These are phyloP conservation scores for Panopea generosa DNA, from an alignment of 2,888 invertebrate species.

Conservation along the genomic window DNA sequence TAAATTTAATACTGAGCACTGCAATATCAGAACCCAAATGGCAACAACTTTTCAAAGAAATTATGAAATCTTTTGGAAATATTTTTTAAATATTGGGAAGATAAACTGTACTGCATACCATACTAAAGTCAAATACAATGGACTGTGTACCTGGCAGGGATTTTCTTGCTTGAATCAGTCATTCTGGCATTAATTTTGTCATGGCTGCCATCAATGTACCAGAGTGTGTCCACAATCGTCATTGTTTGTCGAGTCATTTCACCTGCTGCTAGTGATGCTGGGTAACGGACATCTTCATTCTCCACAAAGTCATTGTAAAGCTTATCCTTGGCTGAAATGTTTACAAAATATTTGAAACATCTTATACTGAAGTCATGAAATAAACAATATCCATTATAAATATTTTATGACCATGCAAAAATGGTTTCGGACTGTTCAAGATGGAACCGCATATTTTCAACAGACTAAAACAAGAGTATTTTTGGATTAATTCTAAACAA, in stretches of 20 bases:
- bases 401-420: no score
- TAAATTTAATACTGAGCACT: conserved; percentile 6
- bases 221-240: conserved; percentile 7
- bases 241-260: conserved; percentile 5
- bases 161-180: conserved; percentile 5
- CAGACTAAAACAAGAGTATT: no score
- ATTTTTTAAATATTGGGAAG: conserved; percentile 5
- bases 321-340: no score
- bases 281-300: conserved; percentile 4
- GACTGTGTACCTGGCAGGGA: conserved; percentile 6
- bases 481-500: no score
- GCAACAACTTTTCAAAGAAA: neutral
- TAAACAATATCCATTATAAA: no score
- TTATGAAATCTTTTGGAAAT: conserved; percentile 1
- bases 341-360: no score
- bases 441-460: no score
- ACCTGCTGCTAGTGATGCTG: neutral
- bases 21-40: conserved; percentile 5
- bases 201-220: conserved; percentile 24
- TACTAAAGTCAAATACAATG: conserved; percentile 4
- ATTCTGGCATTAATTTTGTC: conserved; percentile 11
- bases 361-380: neutral
- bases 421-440: no score
- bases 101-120: conserved; percentile 5
- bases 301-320: conserved; percentile 13